Conservation (phyloP, 2,113 vertebrate genomes). For the Embiotoca jacksoni region DNA sequence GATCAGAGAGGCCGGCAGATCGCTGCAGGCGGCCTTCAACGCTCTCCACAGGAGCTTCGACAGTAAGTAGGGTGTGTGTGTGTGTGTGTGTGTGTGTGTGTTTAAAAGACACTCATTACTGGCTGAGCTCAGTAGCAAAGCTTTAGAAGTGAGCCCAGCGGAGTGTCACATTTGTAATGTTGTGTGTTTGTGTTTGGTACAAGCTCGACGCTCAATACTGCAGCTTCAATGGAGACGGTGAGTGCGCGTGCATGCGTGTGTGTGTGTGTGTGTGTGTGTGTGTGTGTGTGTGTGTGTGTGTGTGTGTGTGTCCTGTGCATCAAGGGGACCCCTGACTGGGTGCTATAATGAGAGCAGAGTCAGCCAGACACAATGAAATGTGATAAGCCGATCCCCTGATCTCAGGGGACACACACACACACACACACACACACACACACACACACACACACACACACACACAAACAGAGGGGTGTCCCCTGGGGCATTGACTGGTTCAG, state of each 20-base stretch:
- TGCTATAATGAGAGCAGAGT: slow-evolving; percentile 79
- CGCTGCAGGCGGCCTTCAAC: slow-evolving; percentile 87
- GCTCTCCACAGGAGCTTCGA: slow-evolving; percentile 91
- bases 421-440: slow-evolving; percentile 37
- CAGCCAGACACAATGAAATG: slow-evolving; percentile 80
- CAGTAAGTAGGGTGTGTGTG: slow-evolving; percentile 83
- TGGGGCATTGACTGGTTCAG: slow-evolving; percentile 71
- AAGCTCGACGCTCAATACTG: slow-evolving; percentile 22
- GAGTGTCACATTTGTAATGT: slow-evolving; percentile 55
- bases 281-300: slow-evolving; percentile 15
- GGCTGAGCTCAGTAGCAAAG: slow-evolving; percentile 43
- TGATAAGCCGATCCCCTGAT: slow-evolving; percentile 77
- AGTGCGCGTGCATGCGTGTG: slow-evolving; percentile 21
- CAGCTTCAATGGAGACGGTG: slow-evolving; percentile 25
- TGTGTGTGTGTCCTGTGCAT: slow-evolving; percentile 55
- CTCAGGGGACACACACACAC: slow-evolving; percentile 46
- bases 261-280: slow-evolving; percentile 15
- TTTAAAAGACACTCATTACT: slow-evolving; percentile 57
- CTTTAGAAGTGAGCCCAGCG: slow-evolving; percentile 30
- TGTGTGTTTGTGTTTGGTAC: slow-evolving; percentile 55
- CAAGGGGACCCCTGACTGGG: slow-evolving; percentile 76
- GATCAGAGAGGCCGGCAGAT: slow-evolving; percentile 88
- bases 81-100: slow-evolving; percentile 37
- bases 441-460: slow-evolving; percentile 45
- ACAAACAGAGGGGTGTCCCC: slow-evolving; percentile 67